These are phyloP conservation scores for Elephas maximus DNA, from an alignment of 2,113 vertebrate species.

Conservation along the genomic window DNA sequence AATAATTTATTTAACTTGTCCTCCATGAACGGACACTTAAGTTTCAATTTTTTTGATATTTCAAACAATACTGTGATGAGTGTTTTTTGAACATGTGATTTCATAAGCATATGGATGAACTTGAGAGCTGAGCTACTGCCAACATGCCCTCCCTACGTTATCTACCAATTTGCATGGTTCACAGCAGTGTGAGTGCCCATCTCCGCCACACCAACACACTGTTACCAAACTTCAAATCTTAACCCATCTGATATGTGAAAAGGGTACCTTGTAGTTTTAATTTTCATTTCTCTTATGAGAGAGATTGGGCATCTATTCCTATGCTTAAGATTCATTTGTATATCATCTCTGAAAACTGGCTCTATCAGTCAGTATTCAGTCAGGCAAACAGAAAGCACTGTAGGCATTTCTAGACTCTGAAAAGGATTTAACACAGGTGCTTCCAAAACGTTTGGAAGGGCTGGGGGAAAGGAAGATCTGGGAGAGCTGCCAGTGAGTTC, in stretches of 20 bases:
- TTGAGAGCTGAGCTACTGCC: background rate
- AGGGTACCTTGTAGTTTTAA: background rate
- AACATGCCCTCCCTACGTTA: background rate
- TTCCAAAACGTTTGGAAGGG: conserved; percentile 69
- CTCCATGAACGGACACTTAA: background rate
- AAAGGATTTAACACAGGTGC: conserved; percentile 68
- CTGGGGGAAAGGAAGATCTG: conserved; percentile 41
- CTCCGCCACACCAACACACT: background rate
- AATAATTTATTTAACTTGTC: background rate
- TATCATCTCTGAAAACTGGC: background rate
- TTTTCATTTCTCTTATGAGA: background rate
- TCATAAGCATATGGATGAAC: background rate
- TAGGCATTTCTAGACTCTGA: background rate
- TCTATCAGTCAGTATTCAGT: background rate
- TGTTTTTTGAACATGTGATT: background rate
- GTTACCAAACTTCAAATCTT: background rate
- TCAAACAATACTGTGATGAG: background rate
- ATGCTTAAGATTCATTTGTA: background rate
- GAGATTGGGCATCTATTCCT: background rate
- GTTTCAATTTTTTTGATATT: background rate
- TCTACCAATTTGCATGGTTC: background rate
- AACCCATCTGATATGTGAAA: background rate
- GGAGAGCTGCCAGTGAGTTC: conserved; percentile 66
- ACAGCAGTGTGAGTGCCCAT: background rate
- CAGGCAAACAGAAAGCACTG: conserved; percentile 36